phyloP scores from a whole-genome alignment of 2,888 invertebrate genomes.

The Drosophila peninsularis region DNA sequence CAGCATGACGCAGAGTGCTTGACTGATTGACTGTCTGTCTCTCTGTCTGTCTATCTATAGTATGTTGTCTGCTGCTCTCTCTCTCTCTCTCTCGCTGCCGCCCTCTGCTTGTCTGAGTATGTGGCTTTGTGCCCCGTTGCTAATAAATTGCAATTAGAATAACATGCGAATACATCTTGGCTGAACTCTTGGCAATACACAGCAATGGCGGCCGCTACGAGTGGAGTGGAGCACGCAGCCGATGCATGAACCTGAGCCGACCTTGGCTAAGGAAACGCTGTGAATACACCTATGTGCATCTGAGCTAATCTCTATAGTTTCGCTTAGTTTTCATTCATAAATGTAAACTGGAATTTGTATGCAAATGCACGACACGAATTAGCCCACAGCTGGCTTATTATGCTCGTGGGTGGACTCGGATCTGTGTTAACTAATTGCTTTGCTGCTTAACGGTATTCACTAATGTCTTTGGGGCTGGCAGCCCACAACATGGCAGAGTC shows the following conservation, averaged over 20 bases:
- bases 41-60: constrained; percentile 1
- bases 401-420: constrained; percentile 41
- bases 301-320: constrained; percentile 12
- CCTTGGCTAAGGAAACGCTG: constrained; percentile 56
- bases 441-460: constrained; percentile 30
- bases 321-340: constrained; percentile 69
- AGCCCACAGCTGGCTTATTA: constrained; percentile 52
- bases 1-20: constrained; percentile 58
- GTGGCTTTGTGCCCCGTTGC: constrained; percentile 27
- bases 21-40: constrained; percentile 54
- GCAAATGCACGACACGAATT: constrained; percentile 63
- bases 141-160: constrained; percentile 79
- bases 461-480: constrained; percentile 3
- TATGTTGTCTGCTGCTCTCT: neutral
- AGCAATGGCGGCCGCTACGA: constrained; percentile 46
- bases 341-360: constrained; percentile 64
- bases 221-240: constrained; percentile 12
- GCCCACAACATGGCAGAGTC: constrained; percentile 17
- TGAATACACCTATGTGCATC: constrained; percentile 27
- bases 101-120: neutral
- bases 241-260: constrained; percentile 25
- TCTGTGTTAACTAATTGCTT: constrained; percentile 74
- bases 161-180: constrained; percentile 76
- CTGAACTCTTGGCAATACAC: constrained; percentile 57
- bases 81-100: neutral